Base-by-base conservation (phyloP, 2,113 vertebrate genomes). In the Nothocercus julius region DNA sequence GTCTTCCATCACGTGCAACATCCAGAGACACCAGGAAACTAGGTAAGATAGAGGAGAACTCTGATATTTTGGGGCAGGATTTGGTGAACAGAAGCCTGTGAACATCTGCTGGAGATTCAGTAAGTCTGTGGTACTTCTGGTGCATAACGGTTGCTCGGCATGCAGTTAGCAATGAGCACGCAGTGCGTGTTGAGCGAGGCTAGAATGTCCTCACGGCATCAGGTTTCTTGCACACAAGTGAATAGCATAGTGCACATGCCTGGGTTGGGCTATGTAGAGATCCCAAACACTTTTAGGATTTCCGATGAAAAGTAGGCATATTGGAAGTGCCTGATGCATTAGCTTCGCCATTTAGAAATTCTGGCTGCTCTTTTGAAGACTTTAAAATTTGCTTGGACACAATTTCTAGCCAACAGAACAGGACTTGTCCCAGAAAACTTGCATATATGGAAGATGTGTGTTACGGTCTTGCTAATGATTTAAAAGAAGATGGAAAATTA, bases 361-460 rank as follows among this genome's bases (percentile, higher is more conserved):
- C 45, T 66, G 45, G 28, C 20, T 8, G 40, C 20, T 87, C 34
- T 67, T 86, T 59, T 27, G 49, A 1, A 32, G 32, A 5, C 6
- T 92, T 91, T 64, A 92, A 86, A 67, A 51, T 84, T 59, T 68
- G 11, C 30, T 30, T 53, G 25, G 49, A 34, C 24, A 78, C 3
- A 36, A 20, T 38, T 72, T 53, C 49, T 53, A 53, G 69, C 13
- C 34, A 59, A 47, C 47, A 77, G 36, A 17, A 80, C 49, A 53
- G 9, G 4, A 53, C 20, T 70, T 19, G 32, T 3, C 9, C 2
- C 2, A 81, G 44, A 84, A 70, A 83, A 74, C 1, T 5, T 25
- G 22, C 2, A 25, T 51, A 6, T 45, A 32, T 28, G 12, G 16
- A 47, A 88, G 15, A 6, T 75, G 75, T 75, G 59, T 15, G 67